Conservation (phyloP, 2,888 invertebrate species). For the Chymomyza amoena region DNA sequence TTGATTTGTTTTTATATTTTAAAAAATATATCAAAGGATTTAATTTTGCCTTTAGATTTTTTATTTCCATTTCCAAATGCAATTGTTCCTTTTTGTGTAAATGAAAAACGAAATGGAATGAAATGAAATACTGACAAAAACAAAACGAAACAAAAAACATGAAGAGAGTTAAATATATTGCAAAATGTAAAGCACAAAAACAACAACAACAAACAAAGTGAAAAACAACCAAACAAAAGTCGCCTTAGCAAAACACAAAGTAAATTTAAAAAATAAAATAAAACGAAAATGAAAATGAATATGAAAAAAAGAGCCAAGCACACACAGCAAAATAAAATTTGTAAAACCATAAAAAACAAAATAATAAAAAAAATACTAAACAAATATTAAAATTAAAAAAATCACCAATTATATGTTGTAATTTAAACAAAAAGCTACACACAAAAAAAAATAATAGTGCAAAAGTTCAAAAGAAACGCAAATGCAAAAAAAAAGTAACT, state of each 20-base stretch:
- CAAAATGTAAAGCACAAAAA: conserved; percentile 49
- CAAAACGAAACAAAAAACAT: conserved; percentile 36
- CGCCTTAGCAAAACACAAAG: conserved; percentile 66
- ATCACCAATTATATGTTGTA: conserved; percentile 57
- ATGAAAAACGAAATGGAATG: conserved; percentile 33
- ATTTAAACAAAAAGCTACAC: conserved; percentile 34
- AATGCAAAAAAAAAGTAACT: conserved; percentile 56
- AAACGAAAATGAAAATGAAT: not conserved
- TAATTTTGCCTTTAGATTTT: conserved; percentile 21
- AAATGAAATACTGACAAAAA: conserved; percentile 37
- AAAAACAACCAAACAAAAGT: conserved; percentile 69
- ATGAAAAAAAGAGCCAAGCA: conserved; percentile 4
- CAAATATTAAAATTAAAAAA: conserved; percentile 44
- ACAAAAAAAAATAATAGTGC: conserved; percentile 56
- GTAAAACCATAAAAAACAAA: conserved; percentile 29
- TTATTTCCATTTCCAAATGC: conserved; percentile 37
- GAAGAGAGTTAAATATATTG: conserved; percentile 40
- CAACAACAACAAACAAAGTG: conserved; percentile 42
- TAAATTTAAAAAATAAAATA: conserved; percentile 42
- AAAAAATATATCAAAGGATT: conserved; percentile 15
- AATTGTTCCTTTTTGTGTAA: conserved; percentile 50
- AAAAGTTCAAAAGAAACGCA: conserved; percentile 53
- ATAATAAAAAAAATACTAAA: conserved; percentile 37
- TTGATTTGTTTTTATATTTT: conserved; percentile 24
- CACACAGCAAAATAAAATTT: conserved; percentile 26